Evolutionary conservation across 1,140 invertebrate species (phyloP), one percentile per base, ranked within the genome.

Genomic region (Venturia canescens): DNA sequence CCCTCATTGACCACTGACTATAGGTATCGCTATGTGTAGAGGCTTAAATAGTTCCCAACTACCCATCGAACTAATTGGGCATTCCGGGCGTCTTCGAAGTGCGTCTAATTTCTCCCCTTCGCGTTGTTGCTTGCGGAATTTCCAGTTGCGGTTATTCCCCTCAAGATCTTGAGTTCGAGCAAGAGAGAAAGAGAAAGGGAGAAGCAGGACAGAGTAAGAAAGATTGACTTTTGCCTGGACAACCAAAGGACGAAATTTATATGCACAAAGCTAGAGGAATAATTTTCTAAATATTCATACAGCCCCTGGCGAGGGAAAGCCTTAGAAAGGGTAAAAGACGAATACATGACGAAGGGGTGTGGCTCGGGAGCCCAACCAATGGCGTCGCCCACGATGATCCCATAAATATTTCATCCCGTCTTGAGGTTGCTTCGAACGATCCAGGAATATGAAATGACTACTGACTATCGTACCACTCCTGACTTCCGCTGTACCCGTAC

Each of bases 251-350:
- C 60, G 15, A 63, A 13, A 63, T 63, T 23, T 27, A 63, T 63
- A 63, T 63, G 60, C 60, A 63, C 21, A 63, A 63, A 27, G 60
- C 11, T 6, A n/a, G 60, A 63, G 60, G 60, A 63, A 63, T 84
- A 85, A 86, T 83, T 86, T 83, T 80, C 83, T 86, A 86, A 86
- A 86, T 86, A 86, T 85, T 86, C 85, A 86, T 85, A 60, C 78
- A 57, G 60, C 53, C 70, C 60, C n/a, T n/a, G 50, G 50, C n/a
- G 13, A 53, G 16, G 50, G 1, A 18, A n/a, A 53, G 18, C 50
- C 16, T 53, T n/a, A 53, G 50, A n/a, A 53, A 53, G 50, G 50
- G 50, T 53, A 53, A 53, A 53, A 53, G 50, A 53, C 50, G 50
- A 53, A 53, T 53, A 53, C n/a, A 53, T 53, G 50, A 53, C 50